Base-by-base conservation (phyloP, 2,888 invertebrate genomes). In the Patella pellucida region DNA sequence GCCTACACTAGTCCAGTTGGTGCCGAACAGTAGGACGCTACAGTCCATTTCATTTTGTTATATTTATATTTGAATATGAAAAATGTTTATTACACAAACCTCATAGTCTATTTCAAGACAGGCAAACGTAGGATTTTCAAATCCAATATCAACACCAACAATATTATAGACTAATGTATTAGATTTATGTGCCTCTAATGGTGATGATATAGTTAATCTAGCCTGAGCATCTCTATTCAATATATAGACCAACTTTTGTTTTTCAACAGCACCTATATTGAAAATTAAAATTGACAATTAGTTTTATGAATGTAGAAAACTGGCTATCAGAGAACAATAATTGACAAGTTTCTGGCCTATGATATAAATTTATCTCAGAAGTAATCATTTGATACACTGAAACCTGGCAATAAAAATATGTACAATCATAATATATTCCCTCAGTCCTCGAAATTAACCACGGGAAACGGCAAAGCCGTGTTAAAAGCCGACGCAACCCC, bases 71-170 rank as follows among this genome's bases (percentile, higher is more conserved):
- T 41, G 31, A 41, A 41, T 41, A 41, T 41, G 41, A 9, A 41
- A 1, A 41, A 41, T 41, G 41, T 41, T 7, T 41, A 41, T 41
- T 41, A 41, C 0, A 41, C 41, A 41, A 87, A 94, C 94, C 92
- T 99, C 99, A 92, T 99, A 99, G 91, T 99, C 99, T 87, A 99
- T 98, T 92, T 99, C 99, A 81, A 99, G 92, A 87, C 99, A 99
- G 0, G 99, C 99, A 93, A 99, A 99, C 94, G 98, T 96, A 2
- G 99, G 99, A 92, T 99, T 99, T 89, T 99, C 98, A 93, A 98
- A 99, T 16, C 97, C 99, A 50, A 99, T 98, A 93, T 99, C 99
- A 7, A 91, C 97, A 16, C 99, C 99, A 1, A 99, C 98, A 93
- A 98, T 97, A 91, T 99, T 97, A 91, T 98, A 99, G 0, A 98